Evolutionary conservation across 35 echinoderm and acorn worm species (phyloP).

Genomic region (Chiridota heheva): DNA sequence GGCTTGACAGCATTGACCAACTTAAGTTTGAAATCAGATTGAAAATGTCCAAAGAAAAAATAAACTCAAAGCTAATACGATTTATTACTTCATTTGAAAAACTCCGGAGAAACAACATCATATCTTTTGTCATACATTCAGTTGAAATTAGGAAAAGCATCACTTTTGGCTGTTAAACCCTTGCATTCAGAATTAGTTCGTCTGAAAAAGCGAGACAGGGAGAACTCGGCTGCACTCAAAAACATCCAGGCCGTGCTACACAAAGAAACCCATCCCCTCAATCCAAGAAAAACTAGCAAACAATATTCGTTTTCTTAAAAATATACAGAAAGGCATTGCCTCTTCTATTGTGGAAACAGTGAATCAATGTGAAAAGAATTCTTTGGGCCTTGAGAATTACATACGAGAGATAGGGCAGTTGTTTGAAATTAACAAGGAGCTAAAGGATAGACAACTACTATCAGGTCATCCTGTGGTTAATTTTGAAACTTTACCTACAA

Average conservation of each 20-base stretch:
- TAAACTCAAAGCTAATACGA: background rate
- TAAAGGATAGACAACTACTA: background rate
- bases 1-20: background rate
- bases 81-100: background rate
- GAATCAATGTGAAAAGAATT: background rate
- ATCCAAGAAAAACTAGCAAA: too few relatives aligned
- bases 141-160: too few relatives aligned
- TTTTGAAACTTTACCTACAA: slow-evolving; percentile 13
- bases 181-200: background rate
- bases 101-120: background rate
- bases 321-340: background rate
- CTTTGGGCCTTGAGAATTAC: slow-evolving; percentile 35
- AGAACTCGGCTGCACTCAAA: background rate
- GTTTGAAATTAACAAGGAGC: background rate
- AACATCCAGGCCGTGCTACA: background rate
- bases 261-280: too few relatives aligned
- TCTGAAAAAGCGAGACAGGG: background rate
- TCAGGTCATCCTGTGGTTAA: background rate
- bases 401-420: slow-evolving; percentile 24
- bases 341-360: background rate
- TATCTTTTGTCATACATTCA: too few relatives aligned
- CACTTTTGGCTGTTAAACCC: too few relatives aligned
- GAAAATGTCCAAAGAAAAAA: background rate
- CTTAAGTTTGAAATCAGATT: background rate
- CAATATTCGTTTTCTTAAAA: too few relatives aligned